These are phyloP conservation scores for Indri indri DNA, from an alignment of 2,113 vertebrate species.

Conservation along the genomic window DNA sequence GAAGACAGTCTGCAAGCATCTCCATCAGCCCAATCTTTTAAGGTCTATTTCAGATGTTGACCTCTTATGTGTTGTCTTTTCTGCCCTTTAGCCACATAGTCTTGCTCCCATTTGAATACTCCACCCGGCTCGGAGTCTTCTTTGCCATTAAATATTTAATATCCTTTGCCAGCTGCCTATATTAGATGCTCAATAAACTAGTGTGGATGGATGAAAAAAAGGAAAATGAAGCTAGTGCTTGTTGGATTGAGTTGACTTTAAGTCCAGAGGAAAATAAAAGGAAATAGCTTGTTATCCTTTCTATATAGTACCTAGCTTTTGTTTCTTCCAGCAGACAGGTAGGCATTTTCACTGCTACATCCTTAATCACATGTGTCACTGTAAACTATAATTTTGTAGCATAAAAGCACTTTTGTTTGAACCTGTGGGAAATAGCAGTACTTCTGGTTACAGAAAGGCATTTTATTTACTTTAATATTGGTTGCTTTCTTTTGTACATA, in stretches of 20 bases:
- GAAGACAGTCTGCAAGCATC: neutral
- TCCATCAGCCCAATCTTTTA: neutral
- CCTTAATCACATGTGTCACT: neutral
- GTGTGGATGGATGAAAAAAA: neutral
- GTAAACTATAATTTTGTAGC: conserved; percentile 35
- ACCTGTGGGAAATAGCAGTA: neutral
- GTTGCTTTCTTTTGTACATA: neutral
- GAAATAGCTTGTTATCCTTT: neutral
- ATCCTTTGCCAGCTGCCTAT: neutral
- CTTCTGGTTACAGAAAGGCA: neutral
- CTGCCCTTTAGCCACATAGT: neutral
- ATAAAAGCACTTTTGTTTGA: conserved; percentile 37
- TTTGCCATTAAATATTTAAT: neutral
- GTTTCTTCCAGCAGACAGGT: conserved; percentile 29
- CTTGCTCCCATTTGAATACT: neutral
- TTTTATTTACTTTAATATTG: conserved; percentile 2
- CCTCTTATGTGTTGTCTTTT: neutral
- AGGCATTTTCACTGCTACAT: conserved; percentile 3
- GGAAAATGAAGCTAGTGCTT: conserved; percentile 15
- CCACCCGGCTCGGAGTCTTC: neutral
- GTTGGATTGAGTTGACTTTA: neutral
- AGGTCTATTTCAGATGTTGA: neutral
- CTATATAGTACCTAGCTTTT: neutral
- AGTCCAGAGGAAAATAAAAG: conserved; percentile 30
- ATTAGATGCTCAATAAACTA: neutral